Conservation (phyloP, 1,140 invertebrate species). For the Plutomurus gul region DNA sequence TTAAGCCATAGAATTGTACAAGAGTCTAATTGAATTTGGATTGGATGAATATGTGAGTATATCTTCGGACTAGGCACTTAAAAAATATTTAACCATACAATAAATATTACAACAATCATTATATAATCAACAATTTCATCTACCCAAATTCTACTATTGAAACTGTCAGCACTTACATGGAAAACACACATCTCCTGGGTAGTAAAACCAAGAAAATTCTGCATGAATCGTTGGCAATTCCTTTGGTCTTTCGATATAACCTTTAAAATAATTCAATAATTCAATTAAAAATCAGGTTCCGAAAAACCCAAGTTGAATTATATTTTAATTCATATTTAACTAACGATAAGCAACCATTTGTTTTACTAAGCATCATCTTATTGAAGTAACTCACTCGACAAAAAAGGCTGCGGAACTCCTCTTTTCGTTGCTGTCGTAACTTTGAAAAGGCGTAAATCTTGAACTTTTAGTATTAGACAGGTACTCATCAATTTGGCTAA, state of each 20-base stretch:
- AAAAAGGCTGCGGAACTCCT: slow-evolving; percentile 74
- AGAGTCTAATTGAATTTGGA: slow-evolving; percentile 82
- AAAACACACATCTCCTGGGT: slow-evolving; percentile 89
- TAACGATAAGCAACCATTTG: slow-evolving; percentile 47
- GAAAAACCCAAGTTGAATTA: neutral
- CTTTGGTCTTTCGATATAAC: slow-evolving; percentile 73
- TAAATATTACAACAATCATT: neutral
- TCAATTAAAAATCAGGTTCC: neutral
- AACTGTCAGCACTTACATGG: slow-evolving; percentile 70
- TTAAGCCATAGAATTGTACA: slow-evolving; percentile 89
- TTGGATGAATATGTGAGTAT: slow-evolving; percentile 85
- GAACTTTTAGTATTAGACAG: slow-evolving; percentile 84
- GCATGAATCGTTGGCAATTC: slow-evolving; percentile 89
- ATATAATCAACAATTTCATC: neutral
- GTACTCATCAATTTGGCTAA: slow-evolving; percentile 87
- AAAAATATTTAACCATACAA: slow-evolving; percentile 59
- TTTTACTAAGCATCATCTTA: slow-evolving; percentile 15
- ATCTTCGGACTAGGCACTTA: slow-evolving; percentile 87
- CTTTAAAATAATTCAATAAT: slow-evolving; percentile 27
- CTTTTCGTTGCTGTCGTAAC: slow-evolving; percentile 76
- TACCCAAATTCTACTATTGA: neutral
- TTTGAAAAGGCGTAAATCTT: slow-evolving; percentile 83
- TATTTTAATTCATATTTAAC: neutral
- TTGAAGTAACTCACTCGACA: slow-evolving; percentile 67
- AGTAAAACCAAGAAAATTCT: slow-evolving; percentile 96